phyloP scores from a whole-genome alignment of 2,113 vertebrate species.

The Saccopteryx leptura region DNA sequence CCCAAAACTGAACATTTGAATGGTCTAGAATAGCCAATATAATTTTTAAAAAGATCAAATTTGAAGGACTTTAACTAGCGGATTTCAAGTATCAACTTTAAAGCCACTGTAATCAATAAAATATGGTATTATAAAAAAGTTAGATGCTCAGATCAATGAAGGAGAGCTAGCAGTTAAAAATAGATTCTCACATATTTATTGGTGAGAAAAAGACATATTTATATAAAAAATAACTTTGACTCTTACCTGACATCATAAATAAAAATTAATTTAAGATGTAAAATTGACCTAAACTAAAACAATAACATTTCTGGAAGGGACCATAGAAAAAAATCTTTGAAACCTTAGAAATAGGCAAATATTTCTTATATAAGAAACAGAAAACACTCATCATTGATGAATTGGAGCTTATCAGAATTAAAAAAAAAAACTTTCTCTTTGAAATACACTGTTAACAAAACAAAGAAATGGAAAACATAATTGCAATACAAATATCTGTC shows the following conservation, averaged over 20 bases:
- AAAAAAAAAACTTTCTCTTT: slow-evolving; percentile 8
- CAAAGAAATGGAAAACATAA: neutral
- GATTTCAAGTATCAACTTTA: neutral
- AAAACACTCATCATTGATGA: neutral
- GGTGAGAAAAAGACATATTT: neutral
- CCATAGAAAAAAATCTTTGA: neutral
- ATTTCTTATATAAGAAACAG: neutral
- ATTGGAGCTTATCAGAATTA: neutral
- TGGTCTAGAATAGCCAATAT: neutral
- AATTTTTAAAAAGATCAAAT: neutral
- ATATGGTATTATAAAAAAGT: neutral
- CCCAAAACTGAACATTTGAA: neutral
- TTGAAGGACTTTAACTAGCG: neutral
- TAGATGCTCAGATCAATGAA: neutral
- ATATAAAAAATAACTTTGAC: neutral
- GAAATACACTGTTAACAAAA: neutral
- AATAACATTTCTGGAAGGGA: neutral
- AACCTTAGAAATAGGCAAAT: neutral
- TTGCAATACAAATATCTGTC: neutral
- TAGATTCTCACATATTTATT: neutral
- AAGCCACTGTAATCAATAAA: neutral
- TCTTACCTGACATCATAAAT: neutral
- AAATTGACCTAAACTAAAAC: neutral
- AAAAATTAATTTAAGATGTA: neutral
- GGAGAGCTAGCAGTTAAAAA: neutral